A percentile compares a stretch with the other conserved stretches of the same genome.
phyloP scores from a whole-genome alignment of 2,113 vertebrate species.

The Prolemur simus region DNA sequence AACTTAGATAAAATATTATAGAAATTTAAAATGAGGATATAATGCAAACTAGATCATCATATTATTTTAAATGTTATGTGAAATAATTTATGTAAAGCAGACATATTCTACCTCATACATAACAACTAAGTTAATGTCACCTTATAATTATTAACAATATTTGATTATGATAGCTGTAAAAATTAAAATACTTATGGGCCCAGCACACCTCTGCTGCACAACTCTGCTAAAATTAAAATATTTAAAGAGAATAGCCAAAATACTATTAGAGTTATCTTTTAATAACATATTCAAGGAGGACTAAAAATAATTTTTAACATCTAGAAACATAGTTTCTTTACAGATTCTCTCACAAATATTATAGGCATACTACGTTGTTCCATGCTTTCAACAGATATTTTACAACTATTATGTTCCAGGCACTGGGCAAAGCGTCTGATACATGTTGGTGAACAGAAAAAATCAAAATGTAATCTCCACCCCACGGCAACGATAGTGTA shows the following conservation, averaged over 20 bases:
- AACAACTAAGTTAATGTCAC: background rate
- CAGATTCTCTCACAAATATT: background rate
- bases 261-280: background rate
- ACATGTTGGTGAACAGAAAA: background rate
- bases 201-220: too few relatives aligned
- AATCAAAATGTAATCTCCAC: background rate
- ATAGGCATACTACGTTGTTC: background rate
- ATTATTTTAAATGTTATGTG: background rate
- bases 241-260: background rate
- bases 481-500: too few relatives aligned
- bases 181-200: background rate
- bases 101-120: background rate
- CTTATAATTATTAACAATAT: background rate
- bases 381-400: background rate
- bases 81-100: background rate
- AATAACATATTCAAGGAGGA: background rate
- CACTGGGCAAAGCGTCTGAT: background rate
- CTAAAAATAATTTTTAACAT: background rate
- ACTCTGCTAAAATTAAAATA: background rate
- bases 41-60: background rate
- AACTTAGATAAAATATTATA: background rate
- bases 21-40: background rate
- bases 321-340: background rate
- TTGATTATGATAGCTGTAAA: background rate
- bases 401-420: background rate